These are phyloP conservation scores for Phallusia fumigata DNA, from an alignment of 23 tunicate genomes.

Conservation along the genomic window DNA sequence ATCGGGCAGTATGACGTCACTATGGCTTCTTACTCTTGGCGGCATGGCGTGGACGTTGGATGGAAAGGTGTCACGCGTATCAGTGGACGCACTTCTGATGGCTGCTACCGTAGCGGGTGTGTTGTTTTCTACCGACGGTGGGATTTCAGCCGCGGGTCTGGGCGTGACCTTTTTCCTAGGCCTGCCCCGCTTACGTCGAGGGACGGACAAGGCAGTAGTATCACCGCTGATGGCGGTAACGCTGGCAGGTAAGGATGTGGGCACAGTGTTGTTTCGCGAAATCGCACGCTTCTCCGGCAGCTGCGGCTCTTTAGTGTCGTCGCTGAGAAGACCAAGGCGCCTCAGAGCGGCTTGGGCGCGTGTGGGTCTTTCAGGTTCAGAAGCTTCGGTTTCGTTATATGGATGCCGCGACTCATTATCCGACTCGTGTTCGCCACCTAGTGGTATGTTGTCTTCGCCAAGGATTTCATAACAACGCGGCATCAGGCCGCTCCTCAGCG, in stretches of 20 bases:
- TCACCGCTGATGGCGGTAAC: background rate
- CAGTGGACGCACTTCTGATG: background rate
- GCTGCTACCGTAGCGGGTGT: background rate
- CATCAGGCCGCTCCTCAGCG: conserved; percentile 36
- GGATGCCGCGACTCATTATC: background rate
- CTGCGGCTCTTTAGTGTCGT: background rate
- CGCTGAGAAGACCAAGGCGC: conserved; percentile 4
- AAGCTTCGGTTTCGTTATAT: background rate
- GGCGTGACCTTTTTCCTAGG: background rate
- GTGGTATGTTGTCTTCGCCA: background rate
- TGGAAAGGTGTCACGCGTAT: background rate
- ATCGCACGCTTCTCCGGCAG: background rate
- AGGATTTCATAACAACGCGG: conserved; percentile 47
- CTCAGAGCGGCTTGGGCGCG: conserved; percentile 6
- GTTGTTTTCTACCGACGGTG: background rate
- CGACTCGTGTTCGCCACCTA: background rate
- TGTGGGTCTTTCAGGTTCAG: background rate
- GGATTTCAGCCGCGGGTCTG: background rate
- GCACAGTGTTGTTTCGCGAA: background rate
- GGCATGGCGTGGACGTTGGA: background rate
- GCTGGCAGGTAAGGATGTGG: background rate
- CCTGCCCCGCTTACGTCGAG: background rate
- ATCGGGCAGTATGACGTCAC: conserved; percentile 6
- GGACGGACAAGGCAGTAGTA: background rate
- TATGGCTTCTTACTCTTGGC: background rate